Base-by-base conservation (phyloP, 1,140 invertebrate species). In the Harlomillsia oculata region DNA sequence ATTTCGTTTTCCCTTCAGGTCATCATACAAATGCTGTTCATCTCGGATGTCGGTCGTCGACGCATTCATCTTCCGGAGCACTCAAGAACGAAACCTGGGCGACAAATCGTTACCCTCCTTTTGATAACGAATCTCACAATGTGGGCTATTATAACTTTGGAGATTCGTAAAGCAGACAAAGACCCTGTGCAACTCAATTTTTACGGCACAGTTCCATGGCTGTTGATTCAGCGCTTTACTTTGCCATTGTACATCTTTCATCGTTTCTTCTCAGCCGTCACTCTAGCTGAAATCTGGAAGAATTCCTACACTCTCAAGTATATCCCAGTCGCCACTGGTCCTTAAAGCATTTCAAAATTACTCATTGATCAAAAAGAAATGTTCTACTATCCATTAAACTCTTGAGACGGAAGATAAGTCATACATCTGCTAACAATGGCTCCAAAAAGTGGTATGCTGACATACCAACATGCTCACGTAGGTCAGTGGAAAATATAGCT, bases 211-310 rank as follows among this genome's bases (percentile, higher is more conserved):
- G 79, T 94, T 43, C 83, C 90, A 21, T 98, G 94, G 94, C 84
- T 89, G 29, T 82, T 97, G 59, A 86, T 98, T 23, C 88, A 92
- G 69, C 85, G 90, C 63, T 80, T 95, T 56, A 93, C 90, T 64
- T 76, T 97, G 40, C 94, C 94, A 9, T 80, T 97, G 43, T 90
- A 89, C 76, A 96, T 97, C 70, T 97, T 97, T 80, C 87, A 91
- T 74, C 83, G 89, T 60, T 97, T 97, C 82, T 93, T 97, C 75
- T 95, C 91, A 29, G 89, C 90, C 20, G 89, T 97, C 23, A 94
- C 91, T 74, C 81, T 97, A 59, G 92, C 92, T 62, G 93, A 97
- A 74, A 94, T 97, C 57, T 97, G 94, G 93, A 95, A 95, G 75
- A 94, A 91, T 63, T 92, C 89, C 69, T 97, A 97, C 79, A 93